Evolutionary conservation across 2,113 vertebrate genomes (phyloP).

Genomic region (Dryoscopus gambensis): DNA sequence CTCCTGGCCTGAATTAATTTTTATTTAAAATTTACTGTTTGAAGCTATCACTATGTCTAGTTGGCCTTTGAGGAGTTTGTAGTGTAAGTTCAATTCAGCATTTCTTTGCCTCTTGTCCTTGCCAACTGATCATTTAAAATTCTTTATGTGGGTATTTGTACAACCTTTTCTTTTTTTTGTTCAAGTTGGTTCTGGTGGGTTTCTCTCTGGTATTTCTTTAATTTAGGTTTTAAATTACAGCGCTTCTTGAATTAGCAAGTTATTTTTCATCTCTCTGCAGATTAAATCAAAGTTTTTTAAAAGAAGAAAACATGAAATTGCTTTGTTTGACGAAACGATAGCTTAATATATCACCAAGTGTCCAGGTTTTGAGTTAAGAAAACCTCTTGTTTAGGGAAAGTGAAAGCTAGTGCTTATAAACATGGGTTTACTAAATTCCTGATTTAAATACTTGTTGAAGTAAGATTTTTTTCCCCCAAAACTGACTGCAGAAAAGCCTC

Average conservation of each 20-base stretch:
- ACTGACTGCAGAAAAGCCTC: neutral
- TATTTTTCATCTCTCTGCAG: neutral
- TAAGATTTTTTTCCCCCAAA: neutral
- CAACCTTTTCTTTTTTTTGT: neutral
- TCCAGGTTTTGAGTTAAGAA: neutral
- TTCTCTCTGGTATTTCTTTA: neutral
- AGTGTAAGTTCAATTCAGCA: neutral
- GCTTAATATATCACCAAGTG: neutral
- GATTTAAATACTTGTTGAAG: neutral
- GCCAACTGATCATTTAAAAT: neutral
- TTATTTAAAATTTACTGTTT: neutral
- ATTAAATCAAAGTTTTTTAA: neutral
- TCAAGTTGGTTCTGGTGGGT: neutral
- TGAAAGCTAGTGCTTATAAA: neutral
- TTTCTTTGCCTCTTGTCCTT: neutral
- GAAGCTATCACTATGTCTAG: neutral
- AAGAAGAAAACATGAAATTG: neutral
- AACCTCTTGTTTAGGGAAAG: neutral
- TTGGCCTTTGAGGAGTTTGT: neutral
- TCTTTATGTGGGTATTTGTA: neutral
- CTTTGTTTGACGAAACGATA: neutral
- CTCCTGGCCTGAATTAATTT: neutral
- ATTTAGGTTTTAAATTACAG: neutral
- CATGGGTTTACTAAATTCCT: neutral
- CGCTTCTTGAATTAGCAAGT: neutral